Percentiles rank a stretch among this genome's conserved stretches.
Conservation (phyloP, 2,113 vertebrate species). For the Talpa occidentalis region DNA sequence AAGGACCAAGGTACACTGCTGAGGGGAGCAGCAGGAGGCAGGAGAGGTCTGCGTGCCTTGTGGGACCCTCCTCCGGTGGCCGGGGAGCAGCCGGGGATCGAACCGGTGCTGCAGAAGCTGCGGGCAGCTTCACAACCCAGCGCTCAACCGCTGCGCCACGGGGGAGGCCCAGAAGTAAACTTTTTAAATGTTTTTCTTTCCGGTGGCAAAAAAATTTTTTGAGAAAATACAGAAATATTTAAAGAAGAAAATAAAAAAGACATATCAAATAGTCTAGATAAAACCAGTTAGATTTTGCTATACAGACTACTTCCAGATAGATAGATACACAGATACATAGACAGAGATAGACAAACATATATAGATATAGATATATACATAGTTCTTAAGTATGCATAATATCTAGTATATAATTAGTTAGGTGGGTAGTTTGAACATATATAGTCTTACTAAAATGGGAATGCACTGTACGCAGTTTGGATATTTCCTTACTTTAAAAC, state of each 20-base stretch:
- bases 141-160: too few relatives aligned
- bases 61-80: too few relatives aligned
- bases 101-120: too few relatives aligned
- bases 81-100: too few relatives aligned
- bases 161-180: not conserved
- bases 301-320: not conserved
- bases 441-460: slow-evolving; percentile 2
- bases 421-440: not conserved
- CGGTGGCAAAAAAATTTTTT: not conserved
- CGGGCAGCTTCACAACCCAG: too few relatives aligned
- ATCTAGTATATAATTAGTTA: not conserved
- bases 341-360: not conserved
- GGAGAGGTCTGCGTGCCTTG: too few relatives aligned
- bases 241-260: slow-evolving; percentile 2
- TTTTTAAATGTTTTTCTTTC: slow-evolving; percentile 54
- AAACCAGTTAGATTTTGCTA: slow-evolving; percentile 11
- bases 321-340: not conserved
- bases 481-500: slow-evolving; percentile 3
- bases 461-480: not conserved
- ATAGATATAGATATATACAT: not conserved
- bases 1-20: too few relatives aligned
- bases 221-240: not conserved
- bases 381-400: too few relatives aligned
- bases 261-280: not conserved
- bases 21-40: too few relatives aligned